A percentile compares a stretch with the other conserved stretches of the same genome.
Evolutionary conservation across 2,113 vertebrate genomes (phyloP).

Genomic region (Athene noctua): DNA sequence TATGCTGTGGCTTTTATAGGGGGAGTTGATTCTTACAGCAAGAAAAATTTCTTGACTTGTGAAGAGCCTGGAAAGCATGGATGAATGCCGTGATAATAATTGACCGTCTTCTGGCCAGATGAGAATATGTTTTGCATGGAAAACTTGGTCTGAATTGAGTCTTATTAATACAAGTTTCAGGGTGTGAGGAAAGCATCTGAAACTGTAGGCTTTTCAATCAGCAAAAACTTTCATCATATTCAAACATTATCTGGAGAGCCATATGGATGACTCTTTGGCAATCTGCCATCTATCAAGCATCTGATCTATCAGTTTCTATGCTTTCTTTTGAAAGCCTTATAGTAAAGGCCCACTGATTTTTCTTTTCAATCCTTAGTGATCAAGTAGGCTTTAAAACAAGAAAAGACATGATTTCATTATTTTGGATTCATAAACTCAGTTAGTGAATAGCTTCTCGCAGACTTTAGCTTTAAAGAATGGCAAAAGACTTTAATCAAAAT

Average conservation of each 20-base stretch:
- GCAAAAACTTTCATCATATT: neutral
- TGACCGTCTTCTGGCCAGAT: neutral
- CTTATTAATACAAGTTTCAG: neutral
- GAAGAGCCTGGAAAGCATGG: neutral
- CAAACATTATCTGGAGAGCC: neutral
- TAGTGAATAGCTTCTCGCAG: neutral
- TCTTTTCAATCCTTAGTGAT: neutral
- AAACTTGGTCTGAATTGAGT: neutral
- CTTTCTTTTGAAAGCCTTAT: neutral
- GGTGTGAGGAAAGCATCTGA: neutral
- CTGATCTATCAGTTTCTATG: neutral
- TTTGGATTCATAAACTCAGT: constrained; percentile 12
- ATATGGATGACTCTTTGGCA: constrained; percentile 27
- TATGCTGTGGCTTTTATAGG: neutral
- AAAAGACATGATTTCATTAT: constrained; percentile 36
- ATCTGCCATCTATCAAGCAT: neutral
- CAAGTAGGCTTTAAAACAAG: constrained; percentile 45
- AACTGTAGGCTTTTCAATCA: neutral
- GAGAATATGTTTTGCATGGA: neutral
- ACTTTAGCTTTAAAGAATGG: neutral
- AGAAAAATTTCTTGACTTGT: neutral
- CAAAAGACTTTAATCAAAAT: neutral
- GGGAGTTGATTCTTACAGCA: neutral
- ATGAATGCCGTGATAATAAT: neutral
- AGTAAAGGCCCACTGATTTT: constrained; percentile 5